Evolutionary conservation across 2,888 invertebrate genomes (phyloP), one percentile per base, ranked within the genome.

Genomic region (Listrodromus nycthemerus): DNA sequence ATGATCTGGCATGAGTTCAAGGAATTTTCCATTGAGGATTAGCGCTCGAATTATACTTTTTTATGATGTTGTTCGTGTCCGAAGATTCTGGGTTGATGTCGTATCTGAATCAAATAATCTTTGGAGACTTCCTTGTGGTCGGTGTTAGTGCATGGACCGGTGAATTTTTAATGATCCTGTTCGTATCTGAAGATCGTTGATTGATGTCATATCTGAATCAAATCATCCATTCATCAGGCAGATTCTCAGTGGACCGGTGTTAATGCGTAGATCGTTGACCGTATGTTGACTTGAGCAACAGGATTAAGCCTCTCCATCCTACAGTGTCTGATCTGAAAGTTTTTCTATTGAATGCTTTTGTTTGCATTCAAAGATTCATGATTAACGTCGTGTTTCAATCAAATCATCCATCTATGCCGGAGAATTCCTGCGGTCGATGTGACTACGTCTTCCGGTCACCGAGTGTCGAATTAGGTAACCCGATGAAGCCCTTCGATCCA

Each of bases 251-350:
- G 33, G 55, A 66, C n/a, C 67, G 58, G 45, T 66, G 55, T 73
- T 80, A 73, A 58, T 66, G 21, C n/a, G 45, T 41, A 5, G 30
- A 71, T 61, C 67, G 67, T 27, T 69, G 71, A 82, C 77, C 82
- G 69, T 74, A 63, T 78, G 76, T 80, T 61, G 75, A 71, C 71
- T 66, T 58, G 61, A 58, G 33, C 50, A 75, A 83, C 75, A 70
- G 70, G 82, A 70, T 55, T 41, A 65, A 50, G 69, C 37, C 41
- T 75, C 66, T 75, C 55, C 67, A 70, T 80, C 80, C 55, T 65
- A 65, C 80, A 84, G 80, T 84, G 74, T 80, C 80, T 80, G 73
- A 73, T 77, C 80, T 74, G 80, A 69, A 84, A 74, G 67, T 61
- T 1, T 33, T 33, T 33, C 8, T n/a, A n/a, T n/a, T 33, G 1